phyloP scores from a whole-genome alignment of 2,113 vertebrate genomes.

The Heterotilapia buettikoferi region DNA sequence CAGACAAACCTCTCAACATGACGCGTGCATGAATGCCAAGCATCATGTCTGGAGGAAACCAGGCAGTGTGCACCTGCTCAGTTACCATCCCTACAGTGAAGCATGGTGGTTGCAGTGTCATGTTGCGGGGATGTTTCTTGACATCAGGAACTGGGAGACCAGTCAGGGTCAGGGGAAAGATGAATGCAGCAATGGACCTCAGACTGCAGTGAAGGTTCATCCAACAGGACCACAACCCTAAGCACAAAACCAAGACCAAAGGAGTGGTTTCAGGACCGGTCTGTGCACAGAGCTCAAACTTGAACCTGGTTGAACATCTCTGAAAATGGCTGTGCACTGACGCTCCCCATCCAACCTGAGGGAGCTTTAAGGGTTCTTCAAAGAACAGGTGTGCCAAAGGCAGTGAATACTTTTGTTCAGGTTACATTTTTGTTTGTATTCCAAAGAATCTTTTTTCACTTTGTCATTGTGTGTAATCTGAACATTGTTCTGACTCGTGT shows the following conservation, averaged over 20 bases:
- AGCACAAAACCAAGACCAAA: not conserved
- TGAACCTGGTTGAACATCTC: not conserved
- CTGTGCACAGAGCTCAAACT: not conserved
- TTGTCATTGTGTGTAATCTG: not conserved
- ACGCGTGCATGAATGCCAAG: no score
- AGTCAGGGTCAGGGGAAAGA: not conserved
- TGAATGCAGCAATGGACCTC: not conserved
- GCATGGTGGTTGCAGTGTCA: not conserved
- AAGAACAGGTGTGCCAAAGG: not conserved
- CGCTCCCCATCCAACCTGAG: fast-evolving
- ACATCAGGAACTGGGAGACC: fast-evolving
- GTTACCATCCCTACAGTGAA: not conserved
- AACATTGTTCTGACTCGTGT: not conserved
- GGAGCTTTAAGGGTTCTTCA: not conserved
- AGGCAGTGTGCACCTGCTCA: not conserved
- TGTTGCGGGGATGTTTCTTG: not conserved
- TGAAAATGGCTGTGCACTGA: not conserved
- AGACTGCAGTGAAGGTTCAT: not conserved
- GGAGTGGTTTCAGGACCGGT: not conserved
- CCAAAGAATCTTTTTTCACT: not conserved
- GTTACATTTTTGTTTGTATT: not conserved
- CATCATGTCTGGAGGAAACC: not conserved
- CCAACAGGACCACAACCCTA: not conserved
- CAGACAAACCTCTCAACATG: not conserved
- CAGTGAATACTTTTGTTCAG: fast-evolving